Evolutionary conservation across 2,888 invertebrate species (phyloP), one percentile per base, ranked within the genome.

Genomic region (Hesperia comma): DNA sequence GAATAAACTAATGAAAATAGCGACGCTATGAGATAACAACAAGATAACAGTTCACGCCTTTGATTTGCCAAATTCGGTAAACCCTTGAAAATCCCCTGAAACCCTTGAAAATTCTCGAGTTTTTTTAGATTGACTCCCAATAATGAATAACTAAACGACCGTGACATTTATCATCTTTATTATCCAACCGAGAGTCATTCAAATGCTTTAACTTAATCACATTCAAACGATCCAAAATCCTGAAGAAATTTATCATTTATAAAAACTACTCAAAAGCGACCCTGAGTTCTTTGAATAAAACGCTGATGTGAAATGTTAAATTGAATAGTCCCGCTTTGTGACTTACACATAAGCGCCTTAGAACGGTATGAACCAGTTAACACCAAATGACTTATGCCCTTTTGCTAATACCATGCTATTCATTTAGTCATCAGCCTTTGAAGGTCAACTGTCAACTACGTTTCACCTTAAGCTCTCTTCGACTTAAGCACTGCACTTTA

Each of bases 341-440:
- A 41, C 5, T 46, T 17, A 4, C 17, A 49, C 19, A 12, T 49
- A 49, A 19, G 5, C 49, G 19, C 12, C 49, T 49, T 5, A 43
- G 41, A 41, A 46, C 17, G 49, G 49, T 17, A 49, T 12, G 12
- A n/a, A 10, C 49, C 19, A 49, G 19, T 49, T 49, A 49, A 49
- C 46, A 49, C 12, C 12, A 49, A 46, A 17, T 19, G 19, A 19
- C 49, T 49, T 49, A 5, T 49, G 19, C 19, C 19, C 17, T 49
- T 49, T 49, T 49, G 19, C 49, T 49, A 49, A 49, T 10, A 19
- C 49, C 19, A 8, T 49, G 19, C 17, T 49, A 49, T 49, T 49
- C 19, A 49, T 49, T 49, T 49, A 49, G 19, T 49, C 49, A 49
- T 49, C 49, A 49, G 49, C 12, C 8, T 49, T 49, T 17, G 19